Conservation (phyloP, 2,797 vertebrate species). For the Nannoperca australis region DNA sequence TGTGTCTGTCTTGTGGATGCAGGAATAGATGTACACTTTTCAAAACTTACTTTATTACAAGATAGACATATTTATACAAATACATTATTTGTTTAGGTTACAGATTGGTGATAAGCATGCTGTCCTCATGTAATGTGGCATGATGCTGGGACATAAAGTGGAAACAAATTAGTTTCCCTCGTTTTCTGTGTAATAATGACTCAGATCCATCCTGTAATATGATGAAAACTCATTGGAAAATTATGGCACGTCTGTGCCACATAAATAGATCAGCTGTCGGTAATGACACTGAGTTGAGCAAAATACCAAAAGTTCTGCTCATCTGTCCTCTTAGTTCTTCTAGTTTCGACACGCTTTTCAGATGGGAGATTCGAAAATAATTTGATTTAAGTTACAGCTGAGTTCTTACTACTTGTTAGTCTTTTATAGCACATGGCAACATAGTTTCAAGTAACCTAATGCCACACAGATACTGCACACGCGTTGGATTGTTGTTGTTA, state of each 20-base stretch:
- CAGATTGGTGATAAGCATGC: constrained; percentile 6
- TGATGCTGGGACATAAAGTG: background rate
- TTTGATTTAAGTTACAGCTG: background rate
- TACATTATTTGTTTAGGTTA: constrained; percentile 13
- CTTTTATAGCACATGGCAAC: constrained; percentile 6
- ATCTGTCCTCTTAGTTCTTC: background rate
- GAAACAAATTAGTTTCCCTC: constrained; percentile 7
- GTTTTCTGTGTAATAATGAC: constrained; percentile 2
- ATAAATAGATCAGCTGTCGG: constrained; percentile 5
- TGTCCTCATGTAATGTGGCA: background rate
- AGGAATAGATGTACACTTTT: background rate
- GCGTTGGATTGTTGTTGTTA: background rate
- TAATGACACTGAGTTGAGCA: background rate
- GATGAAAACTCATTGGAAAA: constrained; percentile 7
- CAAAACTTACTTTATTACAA: constrained; percentile 13
- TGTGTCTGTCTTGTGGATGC: constrained; percentile 2
- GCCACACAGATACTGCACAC: background rate
- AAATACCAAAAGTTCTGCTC: background rate
- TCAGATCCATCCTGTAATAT: background rate
- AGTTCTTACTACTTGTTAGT: constrained; percentile 1
- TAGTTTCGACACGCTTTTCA: background rate
- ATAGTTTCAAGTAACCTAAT: constrained; percentile 24
- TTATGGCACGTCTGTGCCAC: background rate
- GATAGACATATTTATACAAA: background rate
- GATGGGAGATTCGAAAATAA: background rate